phyloP scores from a whole-genome alignment of 2,888 invertebrate species.

The Pecten maximus region DNA sequence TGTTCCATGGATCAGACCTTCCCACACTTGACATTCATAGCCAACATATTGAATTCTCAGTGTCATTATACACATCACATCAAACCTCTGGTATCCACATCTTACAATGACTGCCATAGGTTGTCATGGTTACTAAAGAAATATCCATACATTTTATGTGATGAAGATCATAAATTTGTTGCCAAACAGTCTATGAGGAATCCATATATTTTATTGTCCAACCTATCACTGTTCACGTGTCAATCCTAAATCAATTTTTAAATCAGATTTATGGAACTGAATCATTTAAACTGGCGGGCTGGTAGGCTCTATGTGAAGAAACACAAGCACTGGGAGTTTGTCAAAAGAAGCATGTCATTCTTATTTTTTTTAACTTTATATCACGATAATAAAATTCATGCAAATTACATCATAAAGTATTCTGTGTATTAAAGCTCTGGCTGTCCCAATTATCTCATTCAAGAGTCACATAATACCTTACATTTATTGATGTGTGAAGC shows the following conservation, averaged over 20 bases:
- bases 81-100: neutral
- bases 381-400: neutral
- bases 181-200: constrained; percentile 33
- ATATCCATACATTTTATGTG: neutral
- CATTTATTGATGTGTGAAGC: neutral
- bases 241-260: constrained; percentile 53
- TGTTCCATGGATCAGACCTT: neutral
- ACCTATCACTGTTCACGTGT: constrained; percentile 35
- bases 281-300: constrained; percentile 37
- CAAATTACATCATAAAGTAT: constrained; percentile 12
- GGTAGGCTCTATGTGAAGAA: constrained; percentile 43
- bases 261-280: constrained; percentile 45
- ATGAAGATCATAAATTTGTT: constrained; percentile 25
- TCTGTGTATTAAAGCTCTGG: neutral
- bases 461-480: neutral
- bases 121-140: constrained; percentile 9
- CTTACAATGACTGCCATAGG: neutral
- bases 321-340: constrained; percentile 43
- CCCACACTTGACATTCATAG: neutral
- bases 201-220: constrained; percentile 30
- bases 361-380: neutral
- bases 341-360: constrained; percentile 48
- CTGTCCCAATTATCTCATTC: neutral
- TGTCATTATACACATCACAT: constrained; percentile 26
- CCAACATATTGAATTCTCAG: neutral